phyloP scores from a whole-genome alignment of 2,113 vertebrate species.

The Ammodytes dubius region DNA sequence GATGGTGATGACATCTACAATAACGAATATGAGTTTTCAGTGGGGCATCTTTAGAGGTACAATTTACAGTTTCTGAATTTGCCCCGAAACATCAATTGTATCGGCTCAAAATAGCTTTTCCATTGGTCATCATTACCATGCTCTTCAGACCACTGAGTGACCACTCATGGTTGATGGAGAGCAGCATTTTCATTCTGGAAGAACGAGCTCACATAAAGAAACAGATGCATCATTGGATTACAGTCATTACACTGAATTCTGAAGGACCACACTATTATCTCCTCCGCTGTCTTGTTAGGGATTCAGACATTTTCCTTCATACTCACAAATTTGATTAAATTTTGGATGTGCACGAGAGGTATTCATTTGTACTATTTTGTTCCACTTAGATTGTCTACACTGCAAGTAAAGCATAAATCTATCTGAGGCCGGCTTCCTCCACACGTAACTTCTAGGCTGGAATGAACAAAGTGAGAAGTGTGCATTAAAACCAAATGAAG shows the following conservation, averaged over 20 bases:
- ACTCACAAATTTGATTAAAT: background rate
- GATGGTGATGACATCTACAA: slow-evolving; percentile 26
- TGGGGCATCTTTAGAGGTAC: slow-evolving; percentile 11
- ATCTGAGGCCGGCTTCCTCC: slow-evolving; percentile 5
- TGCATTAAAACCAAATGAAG: slow-evolving; percentile 60
- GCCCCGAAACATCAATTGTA: slow-evolving; percentile 7
- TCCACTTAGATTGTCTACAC: slow-evolving; percentile 9
- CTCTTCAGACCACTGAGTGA: slow-evolving; percentile 52
- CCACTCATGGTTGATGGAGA: slow-evolving; percentile 48
- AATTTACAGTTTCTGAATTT: slow-evolving; percentile 22
- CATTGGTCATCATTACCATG: slow-evolving; percentile 24
- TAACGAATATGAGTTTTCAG: slow-evolving; percentile 12
- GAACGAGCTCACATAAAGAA: slow-evolving; percentile 21
- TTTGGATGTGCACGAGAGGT: slow-evolving; percentile 7
- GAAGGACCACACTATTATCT: slow-evolving; percentile 22
- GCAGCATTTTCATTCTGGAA: slow-evolving; percentile 41
- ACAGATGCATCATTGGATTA: slow-evolving; percentile 41
- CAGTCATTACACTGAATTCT: slow-evolving; percentile 44
- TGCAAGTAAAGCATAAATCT: slow-evolving; percentile 27
- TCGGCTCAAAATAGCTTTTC: slow-evolving; percentile 38
- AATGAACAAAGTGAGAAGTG: slow-evolving; percentile 26
- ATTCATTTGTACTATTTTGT: slow-evolving; percentile 30
- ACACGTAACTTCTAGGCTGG: slow-evolving; percentile 37
- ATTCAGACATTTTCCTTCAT: slow-evolving; percentile 22
- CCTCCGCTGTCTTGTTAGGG: slow-evolving; percentile 12